These are phyloP conservation scores for Eubasilissa splendida DNA, from an alignment of 2,888 invertebrate species.

Conservation along the genomic window DNA sequence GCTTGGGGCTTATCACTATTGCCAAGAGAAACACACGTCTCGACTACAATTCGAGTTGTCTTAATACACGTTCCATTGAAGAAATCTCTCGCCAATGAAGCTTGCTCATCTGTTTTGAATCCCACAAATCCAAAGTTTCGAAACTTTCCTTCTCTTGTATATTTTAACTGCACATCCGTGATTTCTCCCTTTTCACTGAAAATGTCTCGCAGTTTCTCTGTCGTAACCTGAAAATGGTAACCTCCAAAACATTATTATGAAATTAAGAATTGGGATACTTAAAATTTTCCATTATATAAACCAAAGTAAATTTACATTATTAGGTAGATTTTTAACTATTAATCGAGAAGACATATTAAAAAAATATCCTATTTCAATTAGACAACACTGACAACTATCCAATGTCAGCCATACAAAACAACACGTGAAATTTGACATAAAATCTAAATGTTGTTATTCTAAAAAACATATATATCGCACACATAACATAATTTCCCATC, in stretches of 20 bases:
- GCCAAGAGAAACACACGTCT: constrained; percentile 80
- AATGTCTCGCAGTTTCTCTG: constrained; percentile 81
- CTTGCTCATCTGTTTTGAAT: constrained; percentile 86
- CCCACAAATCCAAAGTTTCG: constrained; percentile 96
- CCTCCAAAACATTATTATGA: constrained; percentile 8
- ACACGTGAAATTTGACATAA: constrained; percentile 32
- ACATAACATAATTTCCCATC: too few relatives aligned
- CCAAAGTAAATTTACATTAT: constrained; percentile 75
- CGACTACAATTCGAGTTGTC: constrained; percentile 86
- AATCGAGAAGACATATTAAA: constrained; percentile 81
- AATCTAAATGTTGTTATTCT: not conserved
- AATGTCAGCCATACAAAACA: constrained; percentile 4
- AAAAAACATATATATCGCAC: not conserved
- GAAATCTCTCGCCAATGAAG: constrained; percentile 81
- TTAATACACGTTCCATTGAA: constrained; percentile 90
- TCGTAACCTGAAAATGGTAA: constrained; percentile 78
- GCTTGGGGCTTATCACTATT: constrained; percentile 83
- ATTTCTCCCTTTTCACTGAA: constrained; percentile 88
- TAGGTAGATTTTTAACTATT: constrained; percentile 92
- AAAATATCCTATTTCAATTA: not conserved
- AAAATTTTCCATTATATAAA: not conserved
- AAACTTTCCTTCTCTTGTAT: constrained; percentile 92
- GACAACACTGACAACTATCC: constrained; percentile 8
- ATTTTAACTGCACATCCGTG: constrained; percentile 95
- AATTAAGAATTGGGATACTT: not conserved